phyloP scores from a whole-genome alignment of 2,888 invertebrate genomes.

The Hoplodrina ambigua region DNA sequence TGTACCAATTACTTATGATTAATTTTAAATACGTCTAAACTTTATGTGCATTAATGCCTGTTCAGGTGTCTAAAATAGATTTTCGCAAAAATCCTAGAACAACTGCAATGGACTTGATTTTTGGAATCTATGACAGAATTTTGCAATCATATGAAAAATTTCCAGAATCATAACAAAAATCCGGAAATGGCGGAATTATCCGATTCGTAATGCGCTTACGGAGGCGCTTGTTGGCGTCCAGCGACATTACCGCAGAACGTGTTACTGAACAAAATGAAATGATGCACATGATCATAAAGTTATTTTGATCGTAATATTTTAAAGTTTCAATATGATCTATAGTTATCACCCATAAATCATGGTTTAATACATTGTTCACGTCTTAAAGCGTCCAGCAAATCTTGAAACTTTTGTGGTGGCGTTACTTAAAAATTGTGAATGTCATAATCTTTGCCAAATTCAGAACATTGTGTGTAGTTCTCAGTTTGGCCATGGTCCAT shows the following conservation, averaged over 20 bases:
- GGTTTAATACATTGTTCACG: constrained; percentile 28
- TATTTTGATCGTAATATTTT: constrained; percentile 42
- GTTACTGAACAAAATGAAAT: constrained; percentile 10
- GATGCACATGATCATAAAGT: constrained; percentile 30
- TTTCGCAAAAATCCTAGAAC: too few relatives aligned
- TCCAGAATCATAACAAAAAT: too few relatives aligned
- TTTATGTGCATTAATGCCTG: too few relatives aligned
- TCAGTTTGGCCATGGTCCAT: neutral
- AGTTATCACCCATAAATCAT: constrained; percentile 33
- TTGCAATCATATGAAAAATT: too few relatives aligned
- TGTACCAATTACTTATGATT: too few relatives aligned
- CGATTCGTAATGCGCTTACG: too few relatives aligned
- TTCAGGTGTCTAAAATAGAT: too few relatives aligned
- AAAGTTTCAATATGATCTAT: constrained; percentile 32
- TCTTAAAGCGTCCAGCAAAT: constrained; percentile 16
- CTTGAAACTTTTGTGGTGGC: neutral
- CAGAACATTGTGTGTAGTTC: neutral
- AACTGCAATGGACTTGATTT: too few relatives aligned
- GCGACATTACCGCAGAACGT: neutral
- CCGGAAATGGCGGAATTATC: too few relatives aligned
- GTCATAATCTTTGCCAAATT: constrained; percentile 2
- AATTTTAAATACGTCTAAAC: neutral
- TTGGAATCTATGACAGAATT: too few relatives aligned
- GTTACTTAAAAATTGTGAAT: neutral
- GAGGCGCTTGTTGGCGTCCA: neutral